A percentile compares a stretch with the other conserved stretches of the same genome.
Conservation (phyloP, 2,888 invertebrate genomes). For the Sepiola atlantica region DNA sequence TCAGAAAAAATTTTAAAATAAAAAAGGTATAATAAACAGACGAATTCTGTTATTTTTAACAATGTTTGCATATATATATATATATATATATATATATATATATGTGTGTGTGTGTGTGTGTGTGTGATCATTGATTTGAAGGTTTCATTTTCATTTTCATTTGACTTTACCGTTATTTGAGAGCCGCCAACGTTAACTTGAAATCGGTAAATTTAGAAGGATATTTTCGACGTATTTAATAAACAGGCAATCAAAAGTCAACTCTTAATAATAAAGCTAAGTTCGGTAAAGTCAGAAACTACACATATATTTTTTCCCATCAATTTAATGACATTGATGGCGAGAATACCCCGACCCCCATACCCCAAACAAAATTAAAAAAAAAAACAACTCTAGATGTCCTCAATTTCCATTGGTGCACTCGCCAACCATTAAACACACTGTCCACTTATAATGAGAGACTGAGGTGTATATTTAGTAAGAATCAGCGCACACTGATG, state of each 20-base stretch:
- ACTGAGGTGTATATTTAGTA: background rate
- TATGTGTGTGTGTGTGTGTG: background rate
- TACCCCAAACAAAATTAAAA: background rate
- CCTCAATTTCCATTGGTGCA: background rate
- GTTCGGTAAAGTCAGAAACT: background rate
- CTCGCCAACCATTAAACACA: background rate
- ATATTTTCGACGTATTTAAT: background rate
- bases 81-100: background rate
- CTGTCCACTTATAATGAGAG: background rate
- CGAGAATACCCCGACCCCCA: too few species aligned
- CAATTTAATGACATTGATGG: constrained; percentile 32
- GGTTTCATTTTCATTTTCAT: background rate
- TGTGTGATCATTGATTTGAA: background rate
- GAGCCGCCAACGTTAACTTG: background rate
- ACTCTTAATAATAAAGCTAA: background rate
- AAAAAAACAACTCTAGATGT: background rate
- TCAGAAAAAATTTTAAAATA: too few species aligned
- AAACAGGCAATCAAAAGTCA: constrained; percentile 19
- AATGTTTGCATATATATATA: background rate
- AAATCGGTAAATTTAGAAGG: background rate
- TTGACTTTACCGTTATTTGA: background rate
- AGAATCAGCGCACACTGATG: background rate
- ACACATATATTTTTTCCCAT: background rate
- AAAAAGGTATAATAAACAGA: too few species aligned
- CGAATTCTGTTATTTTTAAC: too few species aligned